Base-by-base conservation (phyloP, 2,113 vertebrate species). In the Xenopus tropicalis region DNA sequence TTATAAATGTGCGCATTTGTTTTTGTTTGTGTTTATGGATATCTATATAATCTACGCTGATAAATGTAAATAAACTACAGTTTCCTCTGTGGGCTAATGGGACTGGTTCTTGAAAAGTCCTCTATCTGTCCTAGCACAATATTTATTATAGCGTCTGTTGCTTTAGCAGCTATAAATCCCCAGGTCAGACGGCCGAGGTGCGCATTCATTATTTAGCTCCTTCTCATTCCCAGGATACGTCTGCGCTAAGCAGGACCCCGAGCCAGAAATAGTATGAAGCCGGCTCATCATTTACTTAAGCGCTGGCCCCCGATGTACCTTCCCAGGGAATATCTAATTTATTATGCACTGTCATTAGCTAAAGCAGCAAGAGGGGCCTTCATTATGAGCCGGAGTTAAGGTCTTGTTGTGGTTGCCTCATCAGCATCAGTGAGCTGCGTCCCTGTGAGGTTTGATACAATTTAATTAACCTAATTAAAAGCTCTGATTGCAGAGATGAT, bases 391-490 rank as follows among this genome's bases (percentile, higher is more conserved):
- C 85, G 70, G 87, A 92, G 90, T 89, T 86, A 90, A 91, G 92
- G 85, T 90, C 93, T 75, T 94, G 92, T 93, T 94, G 94, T 92
- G 92, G 92, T 94, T 94, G 95, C 92, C 93, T 98, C 95, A 95
- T 98, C 96, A 97, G 94, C 90, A 91, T 91, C 90, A 90, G 88
- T 92, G 90, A 93, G 91, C 94, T 93, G 92, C 90, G 91, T 97
- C 95, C 96, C 97, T 97, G 95, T 86, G 94, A 97, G 96, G 95
- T 94, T 94, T 96, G 94, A 97, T 98, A 98, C 97, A 98, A 98
- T 98, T 99, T 98, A 99, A 99, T 99, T 98, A 98, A 98, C 94
- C 96, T 97, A 98, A 99, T 98, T 98, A 98, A 96, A 95, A 93
- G 92, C 94, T 97, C 95, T 98, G 97, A 98, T 98, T 98, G 96